These are phyloP conservation scores for Lathronympha strigana DNA, from an alignment of 2,888 invertebrate species.

Conservation along the genomic window DNA sequence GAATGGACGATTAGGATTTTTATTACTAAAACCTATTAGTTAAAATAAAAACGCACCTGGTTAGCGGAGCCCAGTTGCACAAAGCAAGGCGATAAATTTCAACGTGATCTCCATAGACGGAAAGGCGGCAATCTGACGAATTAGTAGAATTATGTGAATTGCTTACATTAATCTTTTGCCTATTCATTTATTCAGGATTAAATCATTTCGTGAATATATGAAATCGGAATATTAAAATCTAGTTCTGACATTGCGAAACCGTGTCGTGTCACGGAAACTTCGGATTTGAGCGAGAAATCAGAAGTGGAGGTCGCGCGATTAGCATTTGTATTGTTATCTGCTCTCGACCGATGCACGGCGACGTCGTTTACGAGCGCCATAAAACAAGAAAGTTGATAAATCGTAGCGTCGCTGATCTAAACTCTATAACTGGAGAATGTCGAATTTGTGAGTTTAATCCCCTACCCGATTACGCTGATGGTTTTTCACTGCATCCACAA, in stretches of 20 bases:
- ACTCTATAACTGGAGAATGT: conserved; percentile 15
- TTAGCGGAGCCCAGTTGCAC: conserved; percentile 14
- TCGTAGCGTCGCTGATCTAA: conserved; percentile 30
- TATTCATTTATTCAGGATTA: conserved; percentile 43
- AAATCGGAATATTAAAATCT: conserved; percentile 54
- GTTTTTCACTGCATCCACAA: conserved; percentile 12
- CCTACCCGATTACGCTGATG: conserved; percentile 25
- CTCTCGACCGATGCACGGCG: conserved; percentile 47
- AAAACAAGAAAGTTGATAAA: conserved; percentile 42
- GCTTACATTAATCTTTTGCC: conserved; percentile 34
- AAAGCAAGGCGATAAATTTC: conserved; percentile 31
- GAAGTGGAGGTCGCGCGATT: conserved; percentile 69
- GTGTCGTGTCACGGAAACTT: conserved; percentile 59
- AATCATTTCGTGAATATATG: conserved; percentile 50
- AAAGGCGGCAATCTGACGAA: conserved; percentile 46
- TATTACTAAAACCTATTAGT: not conserved
- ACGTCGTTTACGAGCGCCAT: conserved; percentile 40
- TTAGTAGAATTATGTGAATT: conserved; percentile 39
- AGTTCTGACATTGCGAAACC: conserved; percentile 59
- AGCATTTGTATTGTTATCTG: conserved; percentile 64
- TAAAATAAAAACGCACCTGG: not conserved
- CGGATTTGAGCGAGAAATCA: conserved; percentile 63
- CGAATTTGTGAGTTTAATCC: conserved; percentile 23
- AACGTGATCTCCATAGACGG: conserved; percentile 43
- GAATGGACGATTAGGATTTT: no score